These are phyloP conservation scores for Sebastiscus albofasciatus DNA, from an alignment of 2,797 vertebrate genomes.

Conservation along the genomic window DNA sequence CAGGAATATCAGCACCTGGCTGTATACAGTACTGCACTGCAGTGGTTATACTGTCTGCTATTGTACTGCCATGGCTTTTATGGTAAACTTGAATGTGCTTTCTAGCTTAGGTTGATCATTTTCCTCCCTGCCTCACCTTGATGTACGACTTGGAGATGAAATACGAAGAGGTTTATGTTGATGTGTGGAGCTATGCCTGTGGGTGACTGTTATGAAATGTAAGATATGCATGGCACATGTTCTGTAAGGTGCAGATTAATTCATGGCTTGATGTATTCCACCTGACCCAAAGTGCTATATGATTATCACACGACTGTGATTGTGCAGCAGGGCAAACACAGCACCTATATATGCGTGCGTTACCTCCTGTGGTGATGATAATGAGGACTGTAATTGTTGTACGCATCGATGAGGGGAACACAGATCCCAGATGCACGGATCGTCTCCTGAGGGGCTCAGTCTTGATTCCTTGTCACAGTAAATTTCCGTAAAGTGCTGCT, in stretches of 20 bases:
- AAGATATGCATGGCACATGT: constrained; percentile 75
- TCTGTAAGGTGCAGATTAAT: constrained; percentile 68
- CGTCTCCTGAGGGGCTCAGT: constrained; percentile 60
- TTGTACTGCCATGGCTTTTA: constrained; percentile 72
- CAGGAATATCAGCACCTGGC: constrained; percentile 86
- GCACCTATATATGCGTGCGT: constrained; percentile 52
- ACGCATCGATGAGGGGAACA: constrained; percentile 58
- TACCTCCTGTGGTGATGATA: constrained; percentile 67
- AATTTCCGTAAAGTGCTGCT: constrained; percentile 68
- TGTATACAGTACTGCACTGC: constrained; percentile 87
- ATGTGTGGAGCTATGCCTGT: constrained; percentile 65
- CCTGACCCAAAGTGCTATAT: constrained; percentile 52
- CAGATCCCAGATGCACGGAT: constrained; percentile 67
- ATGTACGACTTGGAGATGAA: constrained; percentile 65
- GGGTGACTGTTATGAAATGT: constrained; percentile 74
- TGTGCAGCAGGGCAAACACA: constrained; percentile 55
- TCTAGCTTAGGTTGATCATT: constrained; percentile 43
- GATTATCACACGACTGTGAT: constrained; percentile 62
- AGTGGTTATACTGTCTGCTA: constrained; percentile 83
- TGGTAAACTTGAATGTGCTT: constrained; percentile 68
- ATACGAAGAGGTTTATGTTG: constrained; percentile 63
- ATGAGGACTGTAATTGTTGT: constrained; percentile 72
- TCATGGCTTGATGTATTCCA: constrained; percentile 60
- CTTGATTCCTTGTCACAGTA: constrained; percentile 74
- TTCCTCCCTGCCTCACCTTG: constrained; percentile 63